These are phyloP conservation scores for Tetraodon nigroviridis DNA, from an alignment of 2,113 vertebrate species.

Conservation along the genomic window DNA sequence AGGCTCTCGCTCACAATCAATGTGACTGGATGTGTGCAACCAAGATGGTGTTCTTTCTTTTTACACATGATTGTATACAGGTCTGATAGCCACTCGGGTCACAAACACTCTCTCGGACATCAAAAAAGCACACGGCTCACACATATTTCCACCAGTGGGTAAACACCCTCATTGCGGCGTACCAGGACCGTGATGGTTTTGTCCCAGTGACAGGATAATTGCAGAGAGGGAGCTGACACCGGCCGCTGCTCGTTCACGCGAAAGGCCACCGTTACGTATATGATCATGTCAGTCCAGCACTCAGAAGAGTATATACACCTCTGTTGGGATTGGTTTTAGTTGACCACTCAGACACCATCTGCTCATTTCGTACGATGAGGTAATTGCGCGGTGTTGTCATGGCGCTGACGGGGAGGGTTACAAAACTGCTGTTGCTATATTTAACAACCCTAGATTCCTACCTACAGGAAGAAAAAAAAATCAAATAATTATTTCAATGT, in stretches of 20 bases:
- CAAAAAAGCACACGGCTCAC: slow-evolving; percentile 23
- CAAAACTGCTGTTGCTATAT: slow-evolving; percentile 48
- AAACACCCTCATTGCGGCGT: slow-evolving; percentile 58
- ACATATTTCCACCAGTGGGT: slow-evolving; percentile 30
- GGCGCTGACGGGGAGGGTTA: slow-evolving; percentile 43
- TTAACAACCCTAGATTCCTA: slow-evolving; percentile 30
- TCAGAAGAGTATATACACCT: slow-evolving; percentile 22
- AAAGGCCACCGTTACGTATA: slow-evolving; percentile 12
- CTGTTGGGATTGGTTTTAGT: slow-evolving; percentile 36
- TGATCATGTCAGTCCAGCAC: slow-evolving; percentile 34
- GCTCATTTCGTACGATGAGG: slow-evolving; percentile 48
- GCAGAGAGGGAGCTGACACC: slow-evolving; percentile 50
- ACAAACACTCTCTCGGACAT: slow-evolving; percentile 25
- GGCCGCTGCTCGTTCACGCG: slow-evolving; percentile 39
- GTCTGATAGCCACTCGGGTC: slow-evolving; percentile 29
- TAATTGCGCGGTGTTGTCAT: slow-evolving; percentile 64
- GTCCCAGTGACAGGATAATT: slow-evolving; percentile 67
- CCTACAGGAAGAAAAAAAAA: too few relatives aligned
- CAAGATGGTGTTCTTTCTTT: too few relatives aligned
- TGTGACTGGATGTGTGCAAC: too few relatives aligned
- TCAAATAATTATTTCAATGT: too few relatives aligned
- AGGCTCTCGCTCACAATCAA: too few relatives aligned
- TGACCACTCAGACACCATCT: slow-evolving; percentile 31
- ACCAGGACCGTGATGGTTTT: slow-evolving; percentile 47
- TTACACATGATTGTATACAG: background rate